A percentile compares a stretch with the other conserved stretches of the same genome.
These are phyloP conservation scores for Halichoeres trimaculatus DNA, from an alignment of 2,113 vertebrate genomes.

Conservation along the genomic window DNA sequence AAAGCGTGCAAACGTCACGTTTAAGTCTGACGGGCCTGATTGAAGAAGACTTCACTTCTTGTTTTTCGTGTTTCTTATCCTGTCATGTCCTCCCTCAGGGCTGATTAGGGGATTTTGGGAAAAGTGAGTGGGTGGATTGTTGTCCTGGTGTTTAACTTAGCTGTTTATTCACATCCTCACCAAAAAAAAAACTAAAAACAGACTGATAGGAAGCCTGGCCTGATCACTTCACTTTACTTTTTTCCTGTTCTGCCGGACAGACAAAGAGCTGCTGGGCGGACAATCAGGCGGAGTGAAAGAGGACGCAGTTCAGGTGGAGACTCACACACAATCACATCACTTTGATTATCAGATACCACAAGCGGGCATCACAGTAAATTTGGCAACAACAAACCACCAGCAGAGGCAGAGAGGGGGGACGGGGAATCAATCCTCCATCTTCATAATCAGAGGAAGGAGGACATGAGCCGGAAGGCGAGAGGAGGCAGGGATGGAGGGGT, in stretches of 20 bases:
- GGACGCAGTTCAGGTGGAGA: slow-evolving; percentile 8
- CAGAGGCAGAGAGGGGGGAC: slow-evolving; percentile 16
- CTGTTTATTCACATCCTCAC: slow-evolving; percentile 40
- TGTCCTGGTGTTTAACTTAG: slow-evolving; percentile 49
- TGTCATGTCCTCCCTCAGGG: neutral
- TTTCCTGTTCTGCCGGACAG: slow-evolving; percentile 63
- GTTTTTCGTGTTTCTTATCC: neutral
- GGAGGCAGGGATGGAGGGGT: slow-evolving; percentile 29
- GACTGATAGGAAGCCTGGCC: slow-evolving; percentile 63
- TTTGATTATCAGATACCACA: slow-evolving; percentile 35
- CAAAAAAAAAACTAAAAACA: slow-evolving; percentile 61
- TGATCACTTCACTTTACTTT: slow-evolving; percentile 53
- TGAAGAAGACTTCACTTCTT: neutral
- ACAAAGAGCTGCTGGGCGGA: slow-evolving; percentile 42
- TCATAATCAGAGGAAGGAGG: slow-evolving; percentile 53
- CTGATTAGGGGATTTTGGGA: slow-evolving; percentile 25
- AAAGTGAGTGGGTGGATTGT: slow-evolving; percentile 35
- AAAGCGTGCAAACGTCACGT: neutral
- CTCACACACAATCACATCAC: slow-evolving; percentile 43
- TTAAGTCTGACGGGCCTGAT: neutral
- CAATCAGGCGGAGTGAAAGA: slow-evolving; percentile 23
- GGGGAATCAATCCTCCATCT: slow-evolving; percentile 34
- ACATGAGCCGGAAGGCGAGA: slow-evolving; percentile 23
- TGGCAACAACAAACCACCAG: slow-evolving; percentile 47
- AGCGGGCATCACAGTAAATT: slow-evolving; percentile 34